Percentiles rank a stretch among this genome's conserved stretches.
These are phyloP conservation scores for Brevimyrus niger DNA, from an alignment of 2,113 vertebrate species.

Conservation along the genomic window DNA sequence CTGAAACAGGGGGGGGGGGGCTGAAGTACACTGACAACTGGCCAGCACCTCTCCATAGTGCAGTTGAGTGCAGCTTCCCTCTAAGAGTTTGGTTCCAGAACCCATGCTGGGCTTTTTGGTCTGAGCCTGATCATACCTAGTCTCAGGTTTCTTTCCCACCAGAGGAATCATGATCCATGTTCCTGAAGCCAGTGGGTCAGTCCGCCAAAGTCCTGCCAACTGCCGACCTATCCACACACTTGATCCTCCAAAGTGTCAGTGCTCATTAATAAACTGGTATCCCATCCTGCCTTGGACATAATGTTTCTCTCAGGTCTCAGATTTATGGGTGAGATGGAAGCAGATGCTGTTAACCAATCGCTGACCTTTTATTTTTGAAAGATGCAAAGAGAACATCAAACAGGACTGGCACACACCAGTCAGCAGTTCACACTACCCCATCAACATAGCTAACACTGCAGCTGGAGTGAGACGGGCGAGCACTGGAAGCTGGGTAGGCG, in stretches of 20 bases:
- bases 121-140: background rate
- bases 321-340: background rate
- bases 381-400: background rate
- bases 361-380: background rate
- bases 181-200: background rate
- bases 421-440: background rate
- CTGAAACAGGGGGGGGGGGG: background rate
- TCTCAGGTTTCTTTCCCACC: background rate
- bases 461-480: background rate
- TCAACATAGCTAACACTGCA: background rate
- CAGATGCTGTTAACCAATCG: background rate
- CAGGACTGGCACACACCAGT: background rate
- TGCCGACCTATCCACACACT: background rate
- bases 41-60: background rate
- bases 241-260: background rate
- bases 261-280: background rate
- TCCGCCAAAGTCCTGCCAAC: background rate
- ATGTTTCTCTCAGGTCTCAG: background rate
- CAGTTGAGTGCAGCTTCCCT: background rate
- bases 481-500: background rate
- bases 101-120: background rate
- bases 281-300: background rate
- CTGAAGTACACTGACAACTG: background rate
- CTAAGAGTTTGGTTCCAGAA: background rate
- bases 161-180: background rate